These are phyloP conservation scores for Eurosta solidaginis DNA, from an alignment of 1,140 invertebrate species.

Conservation along the genomic window DNA sequence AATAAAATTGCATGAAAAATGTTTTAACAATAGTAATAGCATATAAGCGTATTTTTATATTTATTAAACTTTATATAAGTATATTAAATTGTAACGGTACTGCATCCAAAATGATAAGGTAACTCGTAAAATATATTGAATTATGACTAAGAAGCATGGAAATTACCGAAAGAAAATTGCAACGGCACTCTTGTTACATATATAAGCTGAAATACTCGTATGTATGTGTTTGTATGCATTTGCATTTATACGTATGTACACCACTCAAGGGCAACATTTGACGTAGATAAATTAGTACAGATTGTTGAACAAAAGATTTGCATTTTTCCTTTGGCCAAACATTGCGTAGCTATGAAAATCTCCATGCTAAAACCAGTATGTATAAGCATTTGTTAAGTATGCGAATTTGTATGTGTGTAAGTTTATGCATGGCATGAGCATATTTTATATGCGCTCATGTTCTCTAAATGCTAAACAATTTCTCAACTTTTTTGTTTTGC, in stretches of 20 bases:
- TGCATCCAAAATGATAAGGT: not conserved
- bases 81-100: not conserved
- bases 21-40: too few species aligned
- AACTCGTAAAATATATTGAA: not conserved
- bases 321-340: not conserved
- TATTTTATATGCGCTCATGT: not conserved
- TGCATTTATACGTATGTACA: not conserved
- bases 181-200: too few species aligned
- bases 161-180: not conserved
- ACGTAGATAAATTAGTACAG: not conserved
- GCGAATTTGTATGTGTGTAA: not conserved
- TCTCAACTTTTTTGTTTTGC: constrained; percentile 1
- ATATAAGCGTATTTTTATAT: too few species aligned
- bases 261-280: not conserved
- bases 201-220: too few species aligned
- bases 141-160: not conserved
- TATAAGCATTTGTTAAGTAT: not conserved
- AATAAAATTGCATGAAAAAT: too few species aligned
- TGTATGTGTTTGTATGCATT: not conserved
- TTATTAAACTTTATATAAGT: too few species aligned
- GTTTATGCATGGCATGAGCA: not conserved
- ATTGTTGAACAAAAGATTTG: not conserved
- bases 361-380: not conserved
- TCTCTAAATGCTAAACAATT: not conserved
- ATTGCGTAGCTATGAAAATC: not conserved